Conservation (phyloP, 2,797 vertebrate species). For the Ciconia nigra region DNA sequence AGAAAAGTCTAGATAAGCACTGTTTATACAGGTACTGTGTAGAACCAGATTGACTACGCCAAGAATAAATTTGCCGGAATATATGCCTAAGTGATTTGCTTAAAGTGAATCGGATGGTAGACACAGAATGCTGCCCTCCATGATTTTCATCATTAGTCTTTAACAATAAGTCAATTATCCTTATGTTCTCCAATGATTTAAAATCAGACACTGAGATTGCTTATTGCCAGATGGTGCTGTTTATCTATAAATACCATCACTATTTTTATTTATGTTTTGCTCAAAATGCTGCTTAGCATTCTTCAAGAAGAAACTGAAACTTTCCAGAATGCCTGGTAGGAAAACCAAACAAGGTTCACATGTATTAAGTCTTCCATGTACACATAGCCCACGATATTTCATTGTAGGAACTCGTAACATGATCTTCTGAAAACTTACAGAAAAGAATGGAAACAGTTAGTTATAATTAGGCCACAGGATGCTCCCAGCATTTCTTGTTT, state of each 20-base stretch:
- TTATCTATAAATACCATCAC: background rate
- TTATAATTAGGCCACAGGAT: constrained; percentile 8
- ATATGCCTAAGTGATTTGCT: background rate
- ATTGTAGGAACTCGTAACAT: background rate
- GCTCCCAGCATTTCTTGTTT: background rate
- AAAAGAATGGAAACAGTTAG: background rate
- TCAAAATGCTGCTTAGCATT: background rate
- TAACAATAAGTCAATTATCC: background rate
- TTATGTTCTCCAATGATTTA: background rate
- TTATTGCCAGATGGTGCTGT: background rate
- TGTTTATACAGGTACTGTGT: background rate
- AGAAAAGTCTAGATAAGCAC: background rate
- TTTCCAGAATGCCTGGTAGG: background rate
- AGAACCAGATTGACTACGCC: background rate
- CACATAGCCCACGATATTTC: background rate
- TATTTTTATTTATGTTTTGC: constrained; percentile 2
- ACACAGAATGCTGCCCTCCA: background rate
- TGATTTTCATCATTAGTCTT: background rate
- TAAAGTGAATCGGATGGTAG: background rate
- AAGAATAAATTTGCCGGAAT: background rate
- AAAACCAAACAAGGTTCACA: background rate
- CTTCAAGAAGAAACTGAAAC: background rate
- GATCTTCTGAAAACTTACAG: background rate
- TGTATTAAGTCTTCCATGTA: background rate
- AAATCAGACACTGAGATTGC: background rate